A percentile compares a stretch with the other conserved stretches of the same genome.
Conservation (phyloP, 2,113 vertebrate genomes). For the Notiomystis cincta region DNA sequence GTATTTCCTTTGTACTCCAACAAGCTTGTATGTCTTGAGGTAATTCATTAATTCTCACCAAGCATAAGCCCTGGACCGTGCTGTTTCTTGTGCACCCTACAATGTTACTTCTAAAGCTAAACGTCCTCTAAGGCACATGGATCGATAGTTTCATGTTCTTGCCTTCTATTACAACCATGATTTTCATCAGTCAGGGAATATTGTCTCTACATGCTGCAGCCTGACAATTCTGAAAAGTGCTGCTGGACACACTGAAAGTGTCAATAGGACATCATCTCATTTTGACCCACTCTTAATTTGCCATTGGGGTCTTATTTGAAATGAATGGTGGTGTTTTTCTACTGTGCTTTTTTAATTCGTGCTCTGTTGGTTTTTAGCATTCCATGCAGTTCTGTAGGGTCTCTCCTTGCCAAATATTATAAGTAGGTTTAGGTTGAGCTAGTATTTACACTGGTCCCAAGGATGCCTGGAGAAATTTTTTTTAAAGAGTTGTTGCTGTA, state of each 20-base stretch:
- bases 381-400: background rate
- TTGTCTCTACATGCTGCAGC: background rate
- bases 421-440: background rate
- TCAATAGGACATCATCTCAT: background rate
- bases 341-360: background rate
- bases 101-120: background rate
- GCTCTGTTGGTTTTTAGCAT: background rate
- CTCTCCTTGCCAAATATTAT: background rate
- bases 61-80: accelerated
- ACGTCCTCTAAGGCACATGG: accelerated
- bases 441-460: background rate
- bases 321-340: background rate
- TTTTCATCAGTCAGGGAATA: background rate
- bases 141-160: background rate
- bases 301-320: background rate
- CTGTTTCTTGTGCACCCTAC: background rate
- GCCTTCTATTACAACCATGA: background rate
- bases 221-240: background rate
- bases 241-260: background rate
- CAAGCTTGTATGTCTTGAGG: background rate
- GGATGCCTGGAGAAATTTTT: background rate
- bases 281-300: background rate
- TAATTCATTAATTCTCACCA: background rate
- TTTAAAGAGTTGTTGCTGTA: background rate
- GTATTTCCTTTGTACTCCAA: background rate